Evolutionary conservation across 30 jellyfish, hydroid and myxozoan genomes (phyloP), one percentile per base, ranked within the genome.

Genomic region (Cassiopea xamachana): DNA sequence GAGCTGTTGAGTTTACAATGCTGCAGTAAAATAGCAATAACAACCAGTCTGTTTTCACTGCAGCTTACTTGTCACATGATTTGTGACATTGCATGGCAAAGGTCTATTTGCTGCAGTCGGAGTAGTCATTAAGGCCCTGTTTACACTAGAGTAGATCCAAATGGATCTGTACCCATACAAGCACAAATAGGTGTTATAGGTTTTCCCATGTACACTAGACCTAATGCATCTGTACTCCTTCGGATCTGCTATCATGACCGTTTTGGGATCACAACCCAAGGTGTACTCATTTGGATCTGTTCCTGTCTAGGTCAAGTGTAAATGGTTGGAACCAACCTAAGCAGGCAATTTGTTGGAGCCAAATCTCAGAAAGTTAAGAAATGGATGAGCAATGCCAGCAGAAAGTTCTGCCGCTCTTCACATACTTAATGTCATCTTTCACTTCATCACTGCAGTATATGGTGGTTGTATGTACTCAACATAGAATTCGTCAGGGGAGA

Each of bases 201-300:
- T 27, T 27, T 70, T 81, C 60, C 81, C 82, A 82, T 81, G 39
- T 67, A 81, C 90, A 81, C 82, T 39, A 27, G 82, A 81, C 27
- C 85, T 45, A 71, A 16, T 14, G 88, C 59, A 55, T 55, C 88
- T 46, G 88, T 79, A 79, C 88, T 39, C 47, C 27, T 62, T 43
- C 48, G 91, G 82, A 15, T 82, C 82, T 46, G 84, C 91, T 47
- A 61, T 67, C 91, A 18, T 70, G 83, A 82, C 92, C 85, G 77
- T 13, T 45, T 84, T 71, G 60, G 92, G 92, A 49, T 84, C 85
- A 77, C 82, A 9, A 60, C 27, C 90, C 90, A 81, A 81, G 90
- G 90, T 81, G 82, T 81, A 81, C 90, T 64, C 71, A 64, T 81
- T 81, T 81, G 82, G 82, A 81, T 67, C 82, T 60, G 90, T 81